phyloP scores from a whole-genome alignment of 2,797 vertebrate species.

The Alca torda region DNA sequence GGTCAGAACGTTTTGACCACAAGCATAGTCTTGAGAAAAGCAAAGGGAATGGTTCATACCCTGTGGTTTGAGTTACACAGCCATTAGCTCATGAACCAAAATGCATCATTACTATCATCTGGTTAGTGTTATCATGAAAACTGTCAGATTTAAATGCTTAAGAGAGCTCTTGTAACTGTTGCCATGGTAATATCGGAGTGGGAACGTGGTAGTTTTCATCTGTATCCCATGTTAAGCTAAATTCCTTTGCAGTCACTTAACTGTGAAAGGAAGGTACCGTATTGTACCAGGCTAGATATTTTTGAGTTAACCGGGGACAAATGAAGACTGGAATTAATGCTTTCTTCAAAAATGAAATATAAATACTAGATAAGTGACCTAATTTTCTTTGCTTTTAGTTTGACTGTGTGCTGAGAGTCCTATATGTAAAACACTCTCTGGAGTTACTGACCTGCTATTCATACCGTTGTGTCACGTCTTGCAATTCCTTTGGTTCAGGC shows the following conservation, averaged over 20 bases:
- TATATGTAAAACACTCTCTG: neutral
- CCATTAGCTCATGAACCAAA: constrained; percentile 35
- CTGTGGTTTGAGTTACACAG: neutral
- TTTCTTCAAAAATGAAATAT: neutral
- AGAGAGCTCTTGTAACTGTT: constrained; percentile 62
- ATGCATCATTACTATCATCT: constrained; percentile 36
- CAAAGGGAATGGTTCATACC: neutral
- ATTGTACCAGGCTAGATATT: neutral
- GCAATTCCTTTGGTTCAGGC: neutral
- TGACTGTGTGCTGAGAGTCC: neutral
- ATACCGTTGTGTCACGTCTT: neutral
- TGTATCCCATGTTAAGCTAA: constrained; percentile 40
- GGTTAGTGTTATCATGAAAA: constrained; percentile 46
- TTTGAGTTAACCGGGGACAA: neutral
- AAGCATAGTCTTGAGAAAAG: neutral
- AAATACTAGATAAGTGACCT: neutral
- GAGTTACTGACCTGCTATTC: neutral
- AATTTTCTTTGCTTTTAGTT: neutral
- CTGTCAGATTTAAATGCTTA: constrained; percentile 66
- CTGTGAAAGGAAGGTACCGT: neutral
- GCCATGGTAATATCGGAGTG: constrained; percentile 63
- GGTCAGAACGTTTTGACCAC: neutral
- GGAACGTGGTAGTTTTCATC: constrained; percentile 44
- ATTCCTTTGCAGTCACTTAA: constrained; percentile 31
- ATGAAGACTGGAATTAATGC: neutral